phyloP scores from a whole-genome alignment of 2,113 vertebrate species.

The Syngnathus typhle region DNA sequence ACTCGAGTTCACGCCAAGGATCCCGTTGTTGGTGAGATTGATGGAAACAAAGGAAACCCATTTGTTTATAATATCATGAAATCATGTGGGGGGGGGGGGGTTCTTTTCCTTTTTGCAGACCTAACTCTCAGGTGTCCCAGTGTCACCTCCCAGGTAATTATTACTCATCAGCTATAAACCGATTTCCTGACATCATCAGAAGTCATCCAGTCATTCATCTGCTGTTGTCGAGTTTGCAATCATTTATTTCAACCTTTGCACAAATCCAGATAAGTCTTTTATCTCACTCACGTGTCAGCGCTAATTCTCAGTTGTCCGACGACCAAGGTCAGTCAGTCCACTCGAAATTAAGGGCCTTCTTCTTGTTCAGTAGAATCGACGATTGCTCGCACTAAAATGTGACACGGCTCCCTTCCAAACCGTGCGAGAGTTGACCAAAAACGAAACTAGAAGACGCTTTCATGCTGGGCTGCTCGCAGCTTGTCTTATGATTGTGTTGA shows the following conservation, averaged over 20 bases:
- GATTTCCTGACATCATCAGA: not conserved
- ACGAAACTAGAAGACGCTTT: constrained; percentile 8
- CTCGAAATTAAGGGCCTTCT: not conserved
- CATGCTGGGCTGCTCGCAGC: constrained; percentile 8
- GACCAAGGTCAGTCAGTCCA: not conserved
- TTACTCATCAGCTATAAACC: not conserved
- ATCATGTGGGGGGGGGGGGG: not conserved
- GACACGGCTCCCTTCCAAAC: not conserved
- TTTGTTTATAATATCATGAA: not conserved
- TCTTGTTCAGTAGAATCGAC: not conserved
- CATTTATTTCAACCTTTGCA: not conserved
- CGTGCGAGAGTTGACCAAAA: not conserved
- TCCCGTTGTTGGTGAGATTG: constrained; percentile 57
- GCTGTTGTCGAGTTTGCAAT: not conserved
- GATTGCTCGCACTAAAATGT: not conserved
- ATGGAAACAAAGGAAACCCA: too few species aligned
- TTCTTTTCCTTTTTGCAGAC: constrained; percentile 44
- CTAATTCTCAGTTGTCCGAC: not conserved
- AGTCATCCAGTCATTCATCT: not conserved
- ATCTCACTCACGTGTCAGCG: not conserved
- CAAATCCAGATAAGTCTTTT: constrained; percentile 1
- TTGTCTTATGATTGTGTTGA: constrained; percentile 9
- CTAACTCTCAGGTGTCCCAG: constrained; percentile 41
- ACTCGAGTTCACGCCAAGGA: constrained; percentile 51
- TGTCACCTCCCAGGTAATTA: constrained; percentile 50